A percentile compares a stretch with the other conserved stretches of the same genome.
Evolutionary conservation across 2,888 invertebrate species (phyloP).

Genomic region (Selenia dentaria): DNA sequence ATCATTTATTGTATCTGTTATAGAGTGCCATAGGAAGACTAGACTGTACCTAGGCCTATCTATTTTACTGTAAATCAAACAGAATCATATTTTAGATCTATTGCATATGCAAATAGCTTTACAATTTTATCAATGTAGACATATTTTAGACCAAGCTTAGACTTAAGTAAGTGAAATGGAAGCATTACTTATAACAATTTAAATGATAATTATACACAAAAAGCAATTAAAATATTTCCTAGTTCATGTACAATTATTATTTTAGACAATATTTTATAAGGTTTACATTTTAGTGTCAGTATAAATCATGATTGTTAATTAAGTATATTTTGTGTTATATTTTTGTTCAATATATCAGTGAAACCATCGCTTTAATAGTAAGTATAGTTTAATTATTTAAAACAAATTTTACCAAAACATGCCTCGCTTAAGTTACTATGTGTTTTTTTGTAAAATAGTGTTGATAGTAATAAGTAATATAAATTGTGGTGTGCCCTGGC

Average conservation of each 20-base stretch:
- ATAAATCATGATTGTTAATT: too few relatives aligned
- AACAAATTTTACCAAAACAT: conserved; percentile 81
- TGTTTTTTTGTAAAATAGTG: too few relatives aligned
- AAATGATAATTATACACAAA: conserved; percentile 49
- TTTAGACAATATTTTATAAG: too few relatives aligned
- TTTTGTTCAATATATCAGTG: too few relatives aligned
- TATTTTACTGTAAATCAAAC: too few relatives aligned
- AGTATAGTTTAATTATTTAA: conserved; percentile 66
- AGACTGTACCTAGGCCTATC: too few relatives aligned
- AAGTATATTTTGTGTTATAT: too few relatives aligned
- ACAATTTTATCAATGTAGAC: conserved; percentile 35
- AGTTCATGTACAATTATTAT: conserved; percentile 59
- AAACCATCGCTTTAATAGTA: conserved; percentile 45
- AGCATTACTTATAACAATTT: conserved; percentile 33
- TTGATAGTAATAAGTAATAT: conserved; percentile 65
- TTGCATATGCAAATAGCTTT: conserved; percentile 28
- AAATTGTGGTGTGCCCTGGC: conserved; percentile 73
- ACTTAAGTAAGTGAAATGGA: conserved; percentile 45
- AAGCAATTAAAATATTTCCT: conserved; percentile 64
- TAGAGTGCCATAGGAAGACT: too few relatives aligned
- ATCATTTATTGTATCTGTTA: too few relatives aligned
- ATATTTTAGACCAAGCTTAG: conserved; percentile 29
- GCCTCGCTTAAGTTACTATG: conserved; percentile 76
- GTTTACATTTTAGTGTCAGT: too few relatives aligned
- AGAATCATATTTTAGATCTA: too few relatives aligned